phyloP scores from a whole-genome alignment of 2,113 vertebrate species.

The Perccottus glenii region DNA sequence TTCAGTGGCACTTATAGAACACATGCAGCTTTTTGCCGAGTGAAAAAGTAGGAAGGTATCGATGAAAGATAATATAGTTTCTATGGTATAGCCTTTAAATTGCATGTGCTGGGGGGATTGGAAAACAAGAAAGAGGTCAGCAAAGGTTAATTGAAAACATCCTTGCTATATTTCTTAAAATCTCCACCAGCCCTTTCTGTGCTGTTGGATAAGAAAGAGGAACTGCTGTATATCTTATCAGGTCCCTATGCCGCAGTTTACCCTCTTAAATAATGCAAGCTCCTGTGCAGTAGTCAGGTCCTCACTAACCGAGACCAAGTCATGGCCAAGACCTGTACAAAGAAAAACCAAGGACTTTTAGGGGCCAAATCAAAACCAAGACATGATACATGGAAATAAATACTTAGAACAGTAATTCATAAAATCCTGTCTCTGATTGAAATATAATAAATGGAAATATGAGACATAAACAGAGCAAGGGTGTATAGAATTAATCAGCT shows the following conservation, averaged over 20 bases:
- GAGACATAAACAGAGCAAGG: too few species aligned
- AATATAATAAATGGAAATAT: too few species aligned
- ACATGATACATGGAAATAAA: too few species aligned
- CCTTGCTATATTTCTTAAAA: constrained; percentile 18
- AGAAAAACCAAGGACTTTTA: too few species aligned
- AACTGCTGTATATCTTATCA: constrained; percentile 10
- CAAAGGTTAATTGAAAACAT: constrained; percentile 56
- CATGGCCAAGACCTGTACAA: not conserved
- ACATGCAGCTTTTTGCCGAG: constrained; percentile 9
- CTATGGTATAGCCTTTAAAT: constrained; percentile 13
- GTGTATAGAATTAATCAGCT: too few species aligned
- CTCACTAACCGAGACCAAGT: not conserved
- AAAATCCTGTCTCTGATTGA: too few species aligned
- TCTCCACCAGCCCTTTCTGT: constrained; percentile 11
- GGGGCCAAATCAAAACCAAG: too few species aligned
- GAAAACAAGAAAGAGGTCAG: constrained; percentile 22
- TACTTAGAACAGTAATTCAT: too few species aligned
- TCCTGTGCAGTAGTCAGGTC: not conserved
- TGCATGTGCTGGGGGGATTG: not conserved
- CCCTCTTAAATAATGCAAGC: constrained; percentile 41
- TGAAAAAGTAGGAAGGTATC: constrained; percentile 24
- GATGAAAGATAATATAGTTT: constrained; percentile 27
- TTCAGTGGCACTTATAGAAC: too few species aligned
- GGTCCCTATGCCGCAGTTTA: constrained; percentile 13
- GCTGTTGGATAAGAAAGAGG: constrained; percentile 14